Evolutionary conservation across 2,888 invertebrate genomes (phyloP), one percentile per base, ranked within the genome.

Genomic region (Stictocephala bisonia): DNA sequence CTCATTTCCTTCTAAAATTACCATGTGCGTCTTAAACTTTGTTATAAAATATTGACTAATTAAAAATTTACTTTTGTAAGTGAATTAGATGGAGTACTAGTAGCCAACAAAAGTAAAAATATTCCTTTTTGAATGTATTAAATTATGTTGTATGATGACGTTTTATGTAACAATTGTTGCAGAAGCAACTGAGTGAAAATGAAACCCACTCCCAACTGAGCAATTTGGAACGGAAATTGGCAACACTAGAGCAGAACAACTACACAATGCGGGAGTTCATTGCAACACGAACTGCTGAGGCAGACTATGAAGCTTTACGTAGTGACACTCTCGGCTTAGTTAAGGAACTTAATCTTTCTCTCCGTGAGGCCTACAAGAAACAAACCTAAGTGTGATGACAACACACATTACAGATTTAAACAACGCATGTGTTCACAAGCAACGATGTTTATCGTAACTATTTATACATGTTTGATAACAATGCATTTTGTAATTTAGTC

Each of bases 141-240:
- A 70, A 15, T 72, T 75, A 40, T 56, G 50, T 69, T 75, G 11
- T 53, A 58, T 18, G 53, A 40, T 24, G 50, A 56, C 29, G 31
- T 64, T 56, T 26, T 50, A 66, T 72, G 73, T 64, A 76, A 15
- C 4, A 6, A 6, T 26, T 51, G 44, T 79, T 84, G 58, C 86
- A 91, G 87, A 83, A 85, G 72, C 87, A 87, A 79, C 84, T 93
- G 11, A 87, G 90, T 74, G 90, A 90, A 31, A 92, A 93, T 81
- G 92, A 93, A 82, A 90, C 91, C 81, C 89, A 90, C 79, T 83
- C 86, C 0, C 90, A 92, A 82, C 84, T 93, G n/a, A 88, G 87
- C 77, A 88, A 85, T 56, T 82, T 93, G 77, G 93, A 93, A 82
- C 89, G 89, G 69, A 90, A 91, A 81, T 84, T 92, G 79, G 88